phyloP scores from a whole-genome alignment of 2,113 vertebrate genomes.

The Jaculus jaculus region DNA sequence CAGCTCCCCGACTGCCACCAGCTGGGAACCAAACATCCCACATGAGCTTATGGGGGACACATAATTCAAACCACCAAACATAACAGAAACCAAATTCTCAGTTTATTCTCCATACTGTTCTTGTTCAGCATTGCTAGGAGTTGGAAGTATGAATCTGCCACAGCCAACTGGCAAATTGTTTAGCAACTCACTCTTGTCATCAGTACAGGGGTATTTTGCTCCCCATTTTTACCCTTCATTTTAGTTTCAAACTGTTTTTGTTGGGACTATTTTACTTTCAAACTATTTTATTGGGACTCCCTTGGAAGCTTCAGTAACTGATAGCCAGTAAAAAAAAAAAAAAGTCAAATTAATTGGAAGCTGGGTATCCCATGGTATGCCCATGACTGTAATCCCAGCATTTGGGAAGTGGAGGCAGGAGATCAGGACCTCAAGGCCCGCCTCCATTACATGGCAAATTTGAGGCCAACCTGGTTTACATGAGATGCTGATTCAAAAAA shows the following conservation, averaged over 20 bases:
- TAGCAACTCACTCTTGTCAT: background rate
- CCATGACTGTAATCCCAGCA: background rate
- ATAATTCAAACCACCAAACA: no score
- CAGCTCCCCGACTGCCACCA: no score
- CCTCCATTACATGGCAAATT: background rate
- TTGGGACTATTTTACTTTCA: no score
- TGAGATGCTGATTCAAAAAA: background rate
- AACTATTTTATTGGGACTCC: background rate
- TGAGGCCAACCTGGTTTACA: background rate
- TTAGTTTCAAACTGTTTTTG: conserved; percentile 20
- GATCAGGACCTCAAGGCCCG: background rate
- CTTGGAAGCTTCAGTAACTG: background rate
- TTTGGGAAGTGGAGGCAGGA: background rate
- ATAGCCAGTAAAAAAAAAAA: background rate
- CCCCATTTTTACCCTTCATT: background rate
- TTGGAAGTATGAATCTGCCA: background rate
- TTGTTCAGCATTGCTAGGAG: background rate
- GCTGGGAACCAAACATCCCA: no score
- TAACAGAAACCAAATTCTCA: background rate
- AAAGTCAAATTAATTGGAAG: background rate
- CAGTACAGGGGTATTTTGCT: background rate
- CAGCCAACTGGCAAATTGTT: background rate
- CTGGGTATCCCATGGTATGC: background rate
- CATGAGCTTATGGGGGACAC: no score
- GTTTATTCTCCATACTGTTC: background rate